Conservation (phyloP, 23 tunicate genomes). For the Ciona savignyi region DNA sequence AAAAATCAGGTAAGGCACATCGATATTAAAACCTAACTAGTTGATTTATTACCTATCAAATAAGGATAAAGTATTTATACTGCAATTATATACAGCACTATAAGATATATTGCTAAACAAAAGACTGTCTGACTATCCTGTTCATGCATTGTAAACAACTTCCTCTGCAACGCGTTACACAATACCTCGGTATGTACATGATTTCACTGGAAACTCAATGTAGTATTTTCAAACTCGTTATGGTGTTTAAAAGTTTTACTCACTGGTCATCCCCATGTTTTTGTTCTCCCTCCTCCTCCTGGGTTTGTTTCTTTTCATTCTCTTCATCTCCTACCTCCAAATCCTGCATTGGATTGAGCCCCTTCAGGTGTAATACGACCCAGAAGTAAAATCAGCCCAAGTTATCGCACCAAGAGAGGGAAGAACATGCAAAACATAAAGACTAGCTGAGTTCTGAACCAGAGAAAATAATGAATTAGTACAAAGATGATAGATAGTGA, state of each 20-base stretch:
- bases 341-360: slow-evolving; percentile 66
- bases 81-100: too few relatives aligned
- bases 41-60: too few relatives aligned
- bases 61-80: too few relatives aligned
- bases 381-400: background rate
- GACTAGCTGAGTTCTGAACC: too few relatives aligned
- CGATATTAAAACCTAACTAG: too few relatives aligned
- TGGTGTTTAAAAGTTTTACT: background rate
- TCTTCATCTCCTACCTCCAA: slow-evolving; percentile 25
- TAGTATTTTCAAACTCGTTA: background rate
- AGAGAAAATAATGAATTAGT: background rate
- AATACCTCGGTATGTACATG: too few relatives aligned
- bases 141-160: too few relatives aligned
- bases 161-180: too few relatives aligned
- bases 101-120: too few relatives aligned
- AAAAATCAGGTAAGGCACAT: too few relatives aligned
- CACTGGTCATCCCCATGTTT: background rate
- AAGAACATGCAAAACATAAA: background rate
- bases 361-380: slow-evolving; percentile 14
- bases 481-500: too few relatives aligned
- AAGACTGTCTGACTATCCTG: too few relatives aligned
- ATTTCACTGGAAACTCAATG: background rate
- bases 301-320: slow-evolving; percentile 1
- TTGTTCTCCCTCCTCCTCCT: slow-evolving; percentile 5
- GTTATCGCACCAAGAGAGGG: background rate